Base-by-base conservation (phyloP, 2,888 invertebrate species). In the Protodeltote pygarga region DNA sequence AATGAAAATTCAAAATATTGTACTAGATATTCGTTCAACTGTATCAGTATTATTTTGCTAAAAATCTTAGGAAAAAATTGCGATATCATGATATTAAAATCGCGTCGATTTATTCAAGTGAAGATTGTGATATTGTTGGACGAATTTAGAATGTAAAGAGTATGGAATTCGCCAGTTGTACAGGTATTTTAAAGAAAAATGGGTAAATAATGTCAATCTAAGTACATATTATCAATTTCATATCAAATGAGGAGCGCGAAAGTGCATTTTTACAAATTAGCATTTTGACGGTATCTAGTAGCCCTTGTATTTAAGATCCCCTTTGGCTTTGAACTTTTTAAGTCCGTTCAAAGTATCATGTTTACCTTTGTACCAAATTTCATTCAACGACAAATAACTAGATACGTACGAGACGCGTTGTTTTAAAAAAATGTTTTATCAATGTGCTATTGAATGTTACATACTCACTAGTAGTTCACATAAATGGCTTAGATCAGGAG, bases 151-250 rank as follows among this genome's bases (percentile, higher is more conserved):
- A 59, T 64, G 60, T 57, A 50, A 52, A 62, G 69, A 47, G 49
- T 44, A 54, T 54, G 58, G 68, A 69, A 72, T 61, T 73, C 70
- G 62, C 45, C 75, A 65, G 60, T 51, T 82, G 80, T 85, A 84
- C 79, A 83, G 77, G 73, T 77, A 73, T 77, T 77, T 65, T 51
- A 62, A 68, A 62, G 55, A 10, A 63, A 58, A 69, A 77, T 84
- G 82, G 83, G 81, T 85, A 86, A 86, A 82, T 83, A 80, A 87
- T 83, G 89, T 90, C 89, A 89, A 89, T 90, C 83, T 75, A 75
- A 72, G 65, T 81, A 80, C 73, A 76, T 81, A 74, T 87, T 89
- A 91, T 89, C 89, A 86, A 89, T 89, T 89, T 88, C 90, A 91
- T 91, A 91, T 90, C 90, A 89, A 69, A 75, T 76, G 54, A 77